A percentile compares a stretch with the other conserved stretches of the same genome.
These are phyloP conservation scores for Mungos mungo DNA, from an alignment of 2,113 vertebrate species.

Conservation along the genomic window DNA sequence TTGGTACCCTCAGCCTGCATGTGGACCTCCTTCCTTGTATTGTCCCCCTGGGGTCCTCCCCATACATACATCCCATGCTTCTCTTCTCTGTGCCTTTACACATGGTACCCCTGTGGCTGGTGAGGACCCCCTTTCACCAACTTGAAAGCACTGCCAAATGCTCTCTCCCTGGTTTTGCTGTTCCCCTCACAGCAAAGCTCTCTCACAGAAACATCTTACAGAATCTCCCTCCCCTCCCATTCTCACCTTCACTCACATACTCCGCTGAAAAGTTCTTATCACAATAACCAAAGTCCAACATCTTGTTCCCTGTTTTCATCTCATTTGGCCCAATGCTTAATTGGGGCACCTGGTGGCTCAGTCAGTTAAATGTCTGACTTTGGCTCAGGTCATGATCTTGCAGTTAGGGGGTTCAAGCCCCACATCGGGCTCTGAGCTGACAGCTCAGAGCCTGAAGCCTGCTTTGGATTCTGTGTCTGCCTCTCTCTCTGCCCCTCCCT, in stretches of 20 bases:
- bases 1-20: not conserved
- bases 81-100: fast-evolving
- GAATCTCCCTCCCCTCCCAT: fast-evolving
- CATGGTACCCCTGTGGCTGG: not conserved
- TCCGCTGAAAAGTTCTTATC: not conserved
- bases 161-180: not conserved
- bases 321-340: not conserved
- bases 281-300: not conserved
- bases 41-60: fast-evolving
- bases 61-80: fast-evolving
- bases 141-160: not conserved
- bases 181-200: not conserved
- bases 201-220: not conserved
- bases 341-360: no score
- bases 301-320: not conserved
- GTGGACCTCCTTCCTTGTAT: fast-evolving
- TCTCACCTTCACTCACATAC: not conserved
- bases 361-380: no score
- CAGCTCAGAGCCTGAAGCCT: no score
- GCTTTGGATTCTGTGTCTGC: no score
- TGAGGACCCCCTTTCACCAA: not conserved
- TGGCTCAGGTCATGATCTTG: no score
- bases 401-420: no score
- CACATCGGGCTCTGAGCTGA: no score
- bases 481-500: no score